A percentile compares a stretch with the other conserved stretches of the same genome.
Conservation (phyloP, 2,888 invertebrate genomes). For the Prenolepis imparis region DNA sequence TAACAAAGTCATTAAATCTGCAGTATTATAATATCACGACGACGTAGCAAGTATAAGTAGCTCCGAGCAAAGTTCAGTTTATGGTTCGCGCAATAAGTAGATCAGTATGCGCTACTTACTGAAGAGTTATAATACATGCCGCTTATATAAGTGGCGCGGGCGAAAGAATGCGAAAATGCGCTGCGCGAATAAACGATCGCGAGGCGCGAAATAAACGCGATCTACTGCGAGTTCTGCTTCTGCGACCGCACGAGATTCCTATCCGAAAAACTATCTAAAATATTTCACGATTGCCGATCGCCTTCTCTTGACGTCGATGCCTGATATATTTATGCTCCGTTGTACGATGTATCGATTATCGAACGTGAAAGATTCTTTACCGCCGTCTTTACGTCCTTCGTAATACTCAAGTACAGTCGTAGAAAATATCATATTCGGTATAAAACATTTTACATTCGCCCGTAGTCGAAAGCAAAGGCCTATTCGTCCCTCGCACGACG, state of each 20-base stretch:
- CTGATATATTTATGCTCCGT: constrained; percentile 24
- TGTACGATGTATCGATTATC: constrained; percentile 23
- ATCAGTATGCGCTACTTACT: constrained; percentile 12
- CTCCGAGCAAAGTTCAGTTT: constrained; percentile 41
- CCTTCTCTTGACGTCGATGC: background rate
- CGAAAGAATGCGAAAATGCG: background rate
- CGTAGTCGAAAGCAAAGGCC: background rate
- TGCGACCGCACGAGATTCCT: constrained; percentile 44
- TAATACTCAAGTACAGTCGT: constrained; percentile 30
- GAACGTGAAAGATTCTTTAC: background rate
- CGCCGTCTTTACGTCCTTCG: background rate
- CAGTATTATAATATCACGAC: constrained; percentile 45
- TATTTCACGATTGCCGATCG: constrained; percentile 49
- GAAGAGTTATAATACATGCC: constrained; percentile 22
- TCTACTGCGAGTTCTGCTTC: no score
- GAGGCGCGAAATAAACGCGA: background rate
- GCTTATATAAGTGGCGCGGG: background rate
- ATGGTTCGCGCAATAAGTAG: constrained; percentile 35
- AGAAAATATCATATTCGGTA: constrained; percentile 9
- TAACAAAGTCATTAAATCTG: constrained; percentile 45
- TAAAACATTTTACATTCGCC: constrained; percentile 28
- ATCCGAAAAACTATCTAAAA: constrained; percentile 45
- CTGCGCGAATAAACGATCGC: background rate
- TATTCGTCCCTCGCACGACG: no score
- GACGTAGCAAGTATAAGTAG: constrained; percentile 33